Conservation (phyloP, 1,140 invertebrate species). For the Sinonovacula constricta region DNA sequence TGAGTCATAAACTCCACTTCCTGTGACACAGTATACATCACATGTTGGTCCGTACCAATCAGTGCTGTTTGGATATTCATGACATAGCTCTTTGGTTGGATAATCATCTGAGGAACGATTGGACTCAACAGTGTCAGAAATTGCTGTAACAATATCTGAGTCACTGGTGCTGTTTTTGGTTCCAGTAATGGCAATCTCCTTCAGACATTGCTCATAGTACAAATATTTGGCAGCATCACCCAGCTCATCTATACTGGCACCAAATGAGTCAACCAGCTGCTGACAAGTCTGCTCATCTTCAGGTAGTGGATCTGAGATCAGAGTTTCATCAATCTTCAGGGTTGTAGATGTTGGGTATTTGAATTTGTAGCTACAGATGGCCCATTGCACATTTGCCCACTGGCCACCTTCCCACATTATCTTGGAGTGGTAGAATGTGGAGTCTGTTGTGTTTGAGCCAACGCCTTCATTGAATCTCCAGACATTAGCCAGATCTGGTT, state of each 20-base stretch:
- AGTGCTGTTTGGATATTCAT: slow-evolving; percentile 39
- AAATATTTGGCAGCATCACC: slow-evolving; percentile 29
- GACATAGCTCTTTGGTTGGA: slow-evolving; percentile 42
- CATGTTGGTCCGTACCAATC: slow-evolving; percentile 48
- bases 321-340: slow-evolving; percentile 12
- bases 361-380: slow-evolving; percentile 38
- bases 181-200: slow-evolving; percentile 6
- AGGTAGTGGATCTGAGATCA: slow-evolving; percentile 30
- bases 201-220: slow-evolving; percentile 37
- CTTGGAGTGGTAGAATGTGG: neutral
- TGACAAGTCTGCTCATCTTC: slow-evolving; percentile 20
- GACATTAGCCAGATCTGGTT: slow-evolving; percentile 35
- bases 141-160: slow-evolving; percentile 23
- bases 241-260: neutral
- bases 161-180: slow-evolving; percentile 30
- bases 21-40: slow-evolving; percentile 48
- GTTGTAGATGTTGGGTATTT: slow-evolving; percentile 23
- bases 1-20: slow-evolving; percentile 25
- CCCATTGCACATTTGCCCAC: slow-evolving; percentile 50
- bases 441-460: slow-evolving; percentile 38
- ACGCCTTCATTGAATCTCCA: slow-evolving; percentile 56
- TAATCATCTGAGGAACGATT: slow-evolving; percentile 27
- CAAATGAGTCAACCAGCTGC: slow-evolving; percentile 17
- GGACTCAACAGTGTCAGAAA: slow-evolving; percentile 37
- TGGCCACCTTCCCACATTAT: slow-evolving; percentile 38